Conservation (phyloP, 2,888 invertebrate species). For the Eurytoma californica region DNA sequence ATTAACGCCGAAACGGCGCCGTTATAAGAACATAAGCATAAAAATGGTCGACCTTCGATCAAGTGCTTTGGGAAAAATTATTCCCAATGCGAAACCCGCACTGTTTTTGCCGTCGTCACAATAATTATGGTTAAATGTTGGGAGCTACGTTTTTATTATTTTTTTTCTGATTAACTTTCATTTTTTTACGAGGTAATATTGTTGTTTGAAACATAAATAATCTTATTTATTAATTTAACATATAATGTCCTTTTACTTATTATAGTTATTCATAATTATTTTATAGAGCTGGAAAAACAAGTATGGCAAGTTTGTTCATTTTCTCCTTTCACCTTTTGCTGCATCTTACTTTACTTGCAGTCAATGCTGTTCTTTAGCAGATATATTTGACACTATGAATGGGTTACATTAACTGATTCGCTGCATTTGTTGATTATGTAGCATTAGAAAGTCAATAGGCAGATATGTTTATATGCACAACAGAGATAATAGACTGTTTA, state of each 20-base stretch:
- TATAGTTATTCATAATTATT: neutral
- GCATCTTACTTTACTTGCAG: neutral
- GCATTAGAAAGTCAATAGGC: neutral
- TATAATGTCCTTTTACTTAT: neutral
- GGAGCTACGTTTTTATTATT: no score
- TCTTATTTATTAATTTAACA: neutral
- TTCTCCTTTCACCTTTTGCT: conserved; percentile 29
- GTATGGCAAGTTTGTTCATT: conserved; percentile 29
- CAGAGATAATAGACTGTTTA: neutral
- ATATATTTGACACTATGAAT: neutral
- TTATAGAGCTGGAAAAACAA: conserved; percentile 15
- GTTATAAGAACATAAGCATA: no score
- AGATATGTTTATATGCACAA: neutral
- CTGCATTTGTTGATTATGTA: neutral
- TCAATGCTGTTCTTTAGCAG: neutral
- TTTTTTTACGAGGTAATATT: neutral
- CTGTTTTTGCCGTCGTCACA: no score
- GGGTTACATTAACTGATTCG: neutral
- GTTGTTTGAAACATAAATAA: neutral
- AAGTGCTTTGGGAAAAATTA: no score
- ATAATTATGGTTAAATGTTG: no score
- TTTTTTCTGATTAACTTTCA: no score
- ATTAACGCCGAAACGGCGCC: no score
- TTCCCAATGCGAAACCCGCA: no score
- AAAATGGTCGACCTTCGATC: no score